These are phyloP conservation scores for Mormyrops attenuatus DNA, from an alignment of 2,797 vertebrate species.

Conservation along the genomic window DNA sequence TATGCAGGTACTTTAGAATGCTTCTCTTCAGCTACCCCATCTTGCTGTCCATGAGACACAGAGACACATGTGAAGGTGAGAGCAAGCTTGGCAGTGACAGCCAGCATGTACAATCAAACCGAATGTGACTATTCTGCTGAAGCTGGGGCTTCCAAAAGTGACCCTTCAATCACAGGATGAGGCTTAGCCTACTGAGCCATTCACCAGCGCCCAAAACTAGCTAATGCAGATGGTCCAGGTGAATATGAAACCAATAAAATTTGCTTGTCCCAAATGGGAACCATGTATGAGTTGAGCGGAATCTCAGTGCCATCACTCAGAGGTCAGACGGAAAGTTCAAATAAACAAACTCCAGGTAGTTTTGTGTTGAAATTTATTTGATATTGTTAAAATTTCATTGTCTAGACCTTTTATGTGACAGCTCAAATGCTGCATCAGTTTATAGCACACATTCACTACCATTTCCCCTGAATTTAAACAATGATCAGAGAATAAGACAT, in stretches of 20 bases:
- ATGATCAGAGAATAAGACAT: constrained; percentile 48
- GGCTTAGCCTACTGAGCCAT: neutral
- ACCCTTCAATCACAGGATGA: neutral
- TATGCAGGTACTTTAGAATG: neutral
- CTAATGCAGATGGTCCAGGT: neutral
- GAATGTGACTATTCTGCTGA: neutral
- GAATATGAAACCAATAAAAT: neutral
- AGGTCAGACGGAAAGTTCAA: neutral
- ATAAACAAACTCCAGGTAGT: constrained; percentile 24
- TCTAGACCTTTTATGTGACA: constrained; percentile 54
- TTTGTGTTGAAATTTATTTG: constrained; percentile 67
- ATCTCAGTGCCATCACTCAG: neutral
- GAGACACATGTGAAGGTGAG: neutral
- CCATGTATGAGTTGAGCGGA: neutral
- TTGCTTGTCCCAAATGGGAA: neutral
- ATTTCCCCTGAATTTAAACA: constrained; percentile 64
- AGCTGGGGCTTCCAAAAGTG: neutral
- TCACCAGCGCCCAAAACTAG: neutral
- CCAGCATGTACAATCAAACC: neutral
- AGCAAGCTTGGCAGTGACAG: neutral
- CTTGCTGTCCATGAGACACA: neutral
- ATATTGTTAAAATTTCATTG: constrained; percentile 60
- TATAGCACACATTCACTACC: constrained; percentile 62
- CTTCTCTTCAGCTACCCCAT: neutral
- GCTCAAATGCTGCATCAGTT: constrained; percentile 44